A percentile compares a stretch with the other conserved stretches of the same genome.
phyloP scores from a whole-genome alignment of 2,888 invertebrate species.

The Crepidodera aurea region DNA sequence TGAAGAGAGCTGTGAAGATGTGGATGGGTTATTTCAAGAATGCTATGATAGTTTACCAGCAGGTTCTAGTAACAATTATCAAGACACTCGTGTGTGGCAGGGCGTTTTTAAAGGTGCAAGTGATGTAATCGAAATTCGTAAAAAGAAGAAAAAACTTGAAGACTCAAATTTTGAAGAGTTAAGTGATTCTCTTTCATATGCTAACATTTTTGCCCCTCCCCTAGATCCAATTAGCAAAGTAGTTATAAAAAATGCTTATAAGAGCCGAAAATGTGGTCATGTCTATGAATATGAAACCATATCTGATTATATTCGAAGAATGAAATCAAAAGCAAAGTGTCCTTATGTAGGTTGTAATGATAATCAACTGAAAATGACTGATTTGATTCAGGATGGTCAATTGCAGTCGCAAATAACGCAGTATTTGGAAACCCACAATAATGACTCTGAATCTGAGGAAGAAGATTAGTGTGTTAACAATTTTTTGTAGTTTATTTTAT shows the following conservation, averaged over 20 bases:
- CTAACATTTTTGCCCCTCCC: constrained; percentile 50
- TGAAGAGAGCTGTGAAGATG: constrained; percentile 31
- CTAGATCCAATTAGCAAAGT: constrained; percentile 53
- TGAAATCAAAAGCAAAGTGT: constrained; percentile 49
- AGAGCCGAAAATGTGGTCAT: constrained; percentile 52
- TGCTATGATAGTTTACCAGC: constrained; percentile 35
- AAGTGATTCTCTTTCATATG: constrained; percentile 48
- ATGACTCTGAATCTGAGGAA: constrained; percentile 35
- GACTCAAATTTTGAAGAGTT: constrained; percentile 43
- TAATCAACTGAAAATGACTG: constrained; percentile 37
- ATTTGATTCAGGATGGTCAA: constrained; percentile 44
- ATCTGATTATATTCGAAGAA: constrained; percentile 48
- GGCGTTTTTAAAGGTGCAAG: constrained; percentile 38
- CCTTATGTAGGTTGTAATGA: constrained; percentile 54
- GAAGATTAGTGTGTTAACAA: constrained; percentile 19
- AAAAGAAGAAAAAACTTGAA: constrained; percentile 36
- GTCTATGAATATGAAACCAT: constrained; percentile 52
- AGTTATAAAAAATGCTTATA: constrained; percentile 48
- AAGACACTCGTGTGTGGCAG: constrained; percentile 45
- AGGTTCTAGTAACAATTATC: constrained; percentile 28
- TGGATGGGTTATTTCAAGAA: constrained; percentile 42
- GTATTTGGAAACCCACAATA: constrained; percentile 39
- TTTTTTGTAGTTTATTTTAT: too few relatives aligned
- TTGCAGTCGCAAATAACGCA: constrained; percentile 45
- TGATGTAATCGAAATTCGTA: constrained; percentile 42